Percentiles rank a stretch among this genome's conserved stretches.
Evolutionary conservation across 2,888 invertebrate species (phyloP).

Genomic region (Apotomis turbidana): DNA sequence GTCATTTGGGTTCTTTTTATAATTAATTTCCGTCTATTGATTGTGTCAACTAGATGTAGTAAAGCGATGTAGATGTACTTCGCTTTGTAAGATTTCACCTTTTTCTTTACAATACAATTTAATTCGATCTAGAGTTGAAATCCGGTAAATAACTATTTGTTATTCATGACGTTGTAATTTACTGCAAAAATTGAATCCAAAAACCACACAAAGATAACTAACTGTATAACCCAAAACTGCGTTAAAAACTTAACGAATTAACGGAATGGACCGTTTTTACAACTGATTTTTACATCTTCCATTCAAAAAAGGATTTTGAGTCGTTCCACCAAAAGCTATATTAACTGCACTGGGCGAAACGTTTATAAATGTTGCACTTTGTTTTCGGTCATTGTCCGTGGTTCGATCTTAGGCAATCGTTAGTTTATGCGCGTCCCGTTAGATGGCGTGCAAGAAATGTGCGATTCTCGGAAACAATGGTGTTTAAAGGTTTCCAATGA

Average conservation of each 20-base stretch:
- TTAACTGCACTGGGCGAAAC: conserved; percentile 38
- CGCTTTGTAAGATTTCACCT: background rate
- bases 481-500: background rate
- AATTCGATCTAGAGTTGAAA: background rate
- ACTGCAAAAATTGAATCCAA: conserved; percentile 9
- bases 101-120: background rate
- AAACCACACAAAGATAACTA: conserved; percentile 25
- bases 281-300: background rate
- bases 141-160: conserved; percentile 4
- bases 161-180: conserved; percentile 1
- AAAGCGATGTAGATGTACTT: background rate
- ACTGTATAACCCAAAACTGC: conserved; percentile 27
- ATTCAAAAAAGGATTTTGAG: conserved; percentile 44
- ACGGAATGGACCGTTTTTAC: conserved; percentile 46
- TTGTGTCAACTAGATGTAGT: no score
- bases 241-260: conserved; percentile 52
- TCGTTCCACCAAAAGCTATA: conserved; percentile 49
- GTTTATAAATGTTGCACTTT: conserved; percentile 53
- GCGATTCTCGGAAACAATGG: conserved; percentile 9
- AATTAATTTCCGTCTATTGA: no score
- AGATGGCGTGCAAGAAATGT: conserved; percentile 22
- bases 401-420: conserved; percentile 59
- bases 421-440: conserved; percentile 20
- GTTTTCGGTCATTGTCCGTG: conserved; percentile 70
- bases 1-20: no score